A percentile compares a stretch with the other conserved stretches of the same genome.
Conservation (phyloP, 2,888 invertebrate genomes). For the Isoperla grammatica region DNA sequence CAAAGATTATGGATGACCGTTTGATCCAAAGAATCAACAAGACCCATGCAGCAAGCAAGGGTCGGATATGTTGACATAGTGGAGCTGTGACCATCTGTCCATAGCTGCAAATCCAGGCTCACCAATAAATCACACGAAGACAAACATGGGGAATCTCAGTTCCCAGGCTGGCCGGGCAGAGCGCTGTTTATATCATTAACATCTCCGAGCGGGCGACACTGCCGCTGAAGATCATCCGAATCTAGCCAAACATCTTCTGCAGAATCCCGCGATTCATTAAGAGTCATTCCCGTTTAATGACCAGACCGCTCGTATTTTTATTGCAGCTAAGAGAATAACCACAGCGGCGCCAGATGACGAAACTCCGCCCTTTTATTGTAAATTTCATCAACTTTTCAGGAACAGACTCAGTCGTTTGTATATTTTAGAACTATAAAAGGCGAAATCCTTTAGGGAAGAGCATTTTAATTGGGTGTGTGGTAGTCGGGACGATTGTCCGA, state of each 20-base stretch:
- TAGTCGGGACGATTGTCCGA: not conserved
- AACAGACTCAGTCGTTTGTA: constrained; percentile 23
- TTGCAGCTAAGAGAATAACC: constrained; percentile 8
- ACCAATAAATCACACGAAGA: constrained; percentile 31
- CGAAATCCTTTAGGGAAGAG: constrained; percentile 15
- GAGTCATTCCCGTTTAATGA: constrained; percentile 19
- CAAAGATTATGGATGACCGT: constrained; percentile 21
- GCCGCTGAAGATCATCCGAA: constrained; percentile 7
- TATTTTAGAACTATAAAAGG: constrained; percentile 19
- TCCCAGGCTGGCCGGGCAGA: constrained; percentile 7
- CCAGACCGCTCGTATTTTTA: constrained; percentile 11
- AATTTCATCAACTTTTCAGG: constrained; percentile 23
- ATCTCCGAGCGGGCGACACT: not conserved
- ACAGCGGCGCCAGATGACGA: constrained; percentile 20
- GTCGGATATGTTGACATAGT: constrained; percentile 22
- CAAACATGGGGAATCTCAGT: constrained; percentile 21
- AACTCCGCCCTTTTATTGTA: constrained; percentile 25
- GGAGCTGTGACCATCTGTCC: too few relatives aligned
- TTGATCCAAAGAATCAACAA: constrained; percentile 23
- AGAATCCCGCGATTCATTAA: constrained; percentile 10
- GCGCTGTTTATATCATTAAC: not conserved
- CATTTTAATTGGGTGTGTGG: constrained; percentile 14
- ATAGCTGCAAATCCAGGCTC: constrained; percentile 27
- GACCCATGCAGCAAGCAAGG: constrained; percentile 1
- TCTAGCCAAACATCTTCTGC: constrained; percentile 9